Conservation (phyloP, 2,797 vertebrate species). For the Hemibagrus guttatus region DNA sequence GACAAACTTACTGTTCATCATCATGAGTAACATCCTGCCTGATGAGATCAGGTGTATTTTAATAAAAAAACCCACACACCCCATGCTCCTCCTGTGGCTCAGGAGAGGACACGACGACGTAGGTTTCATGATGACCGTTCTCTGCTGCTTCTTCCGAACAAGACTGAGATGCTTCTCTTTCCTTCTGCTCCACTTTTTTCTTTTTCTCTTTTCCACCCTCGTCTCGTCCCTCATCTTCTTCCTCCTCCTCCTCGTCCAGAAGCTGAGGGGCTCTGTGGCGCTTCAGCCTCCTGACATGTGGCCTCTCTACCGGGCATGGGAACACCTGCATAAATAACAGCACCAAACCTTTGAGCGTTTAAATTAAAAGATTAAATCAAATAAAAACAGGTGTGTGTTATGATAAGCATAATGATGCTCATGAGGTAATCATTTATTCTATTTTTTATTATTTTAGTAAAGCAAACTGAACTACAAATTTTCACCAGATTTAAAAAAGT, state of each 20-base stretch:
- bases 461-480: too few relatives aligned
- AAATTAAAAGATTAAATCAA: too few relatives aligned
- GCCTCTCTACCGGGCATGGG: constrained; percentile 46
- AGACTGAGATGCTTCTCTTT: constrained; percentile 52
- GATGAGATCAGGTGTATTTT: neutral
- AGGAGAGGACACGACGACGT: constrained; percentile 48
- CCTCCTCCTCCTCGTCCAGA: constrained; percentile 39
- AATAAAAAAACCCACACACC: constrained; percentile 25
- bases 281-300: constrained; percentile 56
- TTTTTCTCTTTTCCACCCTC: constrained; percentile 26
- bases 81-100: constrained; percentile 42
- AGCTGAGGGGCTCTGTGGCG: constrained; percentile 62
- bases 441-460: neutral
- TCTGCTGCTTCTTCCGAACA: constrained; percentile 18
- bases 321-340: constrained; percentile 31
- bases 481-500: too few relatives aligned
- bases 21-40: too few relatives aligned
- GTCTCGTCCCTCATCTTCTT: constrained; percentile 21
- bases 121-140: constrained; percentile 37
- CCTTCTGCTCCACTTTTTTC: neutral
- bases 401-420: too few relatives aligned
- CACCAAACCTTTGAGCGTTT: neutral
- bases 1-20: too few relatives aligned
- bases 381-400: too few relatives aligned
- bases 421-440: neutral